Base-by-base conservation (phyloP, 2,888 invertebrate species). In the Tribolium freemani region DNA sequence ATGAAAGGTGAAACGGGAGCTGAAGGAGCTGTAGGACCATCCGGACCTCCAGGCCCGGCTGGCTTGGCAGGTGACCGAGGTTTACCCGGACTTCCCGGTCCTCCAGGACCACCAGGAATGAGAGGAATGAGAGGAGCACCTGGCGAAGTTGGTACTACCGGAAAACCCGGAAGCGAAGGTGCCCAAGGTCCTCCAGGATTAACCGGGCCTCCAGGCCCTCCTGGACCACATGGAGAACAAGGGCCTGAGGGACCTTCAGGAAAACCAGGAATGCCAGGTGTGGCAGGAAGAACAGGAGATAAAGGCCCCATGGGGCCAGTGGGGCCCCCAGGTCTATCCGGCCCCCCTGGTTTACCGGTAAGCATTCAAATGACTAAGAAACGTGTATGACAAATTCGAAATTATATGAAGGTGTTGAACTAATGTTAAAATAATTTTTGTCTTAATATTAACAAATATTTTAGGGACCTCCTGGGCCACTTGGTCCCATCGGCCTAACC, bases 161-260 rank as follows among this genome's bases (percentile, higher is more conserved):
- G 94, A 0, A 93, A 93, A 85, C 88, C 91, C 5, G 94, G 94
- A 13, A 86, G 89, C 56, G 93, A 93, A 81, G 95, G 95, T 2
- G 88, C 91, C n/a, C 88, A 90, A 1, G 95, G 95, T 45, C 90
- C 90, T 38, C 86, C 88, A 16, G 94, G 94, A 3, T 83, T 89
- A 57, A 84, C 88, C 11, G 94, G 95, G 2, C 89, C 91, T 0
- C 89, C 90, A 77, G 95, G 95, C 0, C 88, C 90, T 1, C 89
- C 89, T 3, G 94, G 94, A 10, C 89, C 89, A 0, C 79, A 84
- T 56, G 90, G 90, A 6, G 91, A 91, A 79, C 86, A 88, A 73
- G 92, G 92, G 13, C 88, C 89, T 1, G 90, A 90, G 83, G 91
- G 89, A 45, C 82, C 91, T 0, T 85, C 91, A 0, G 94, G 94